Evolutionary conservation across 2,888 invertebrate genomes (phyloP), one percentile per base, ranked within the genome.

Genomic region (Diadromus collaris): DNA sequence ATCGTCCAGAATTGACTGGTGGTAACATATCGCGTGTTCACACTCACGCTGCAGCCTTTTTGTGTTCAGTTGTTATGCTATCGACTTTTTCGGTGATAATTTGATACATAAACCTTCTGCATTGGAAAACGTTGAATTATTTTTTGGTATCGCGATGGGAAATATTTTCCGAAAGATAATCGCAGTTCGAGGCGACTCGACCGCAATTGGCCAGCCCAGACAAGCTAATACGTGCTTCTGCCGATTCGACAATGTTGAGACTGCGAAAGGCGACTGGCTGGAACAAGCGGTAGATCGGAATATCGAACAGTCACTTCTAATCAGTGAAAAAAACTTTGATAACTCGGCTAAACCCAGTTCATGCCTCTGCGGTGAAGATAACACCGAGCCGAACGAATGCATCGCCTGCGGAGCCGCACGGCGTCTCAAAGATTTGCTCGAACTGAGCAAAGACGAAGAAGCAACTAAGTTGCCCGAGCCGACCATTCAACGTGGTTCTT

Each of bases 351-450:
- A 21, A 10, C 51, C 51, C 19, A 61, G 44, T 48, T 29, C 16
- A 0, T 79, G 76, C 68, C 44, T 21, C 16, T 76, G 76, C 68
- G 56, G 48, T 41, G 68, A 63, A 58, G 48, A 79, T 72, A 13
- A 44, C 10, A 24, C 3, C 27, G 27, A 27, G 13, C 6, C 27
- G 7, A 56, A 24, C 3, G 48, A 48, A 44, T 41, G 29, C 27
- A 24, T 64, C 5, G 10, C 56, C 1, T 76, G 76, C 51, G 64
- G 58, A 6, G 79, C 63, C 27, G 63, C 68, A 10, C 46, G 13
- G 3, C 58, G 79, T 64, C 68, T 79, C 1, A 41, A 41, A 32
- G 72, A 79, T 68, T 72, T 79, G 63, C 1, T 79, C 7, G 76
- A 79, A 58, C 19, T 32, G 63, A 76, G 71, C 32, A 69, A 48